These are phyloP conservation scores for Neotoxoptera formosana DNA, from an alignment of 1,140 invertebrate species.

Conservation along the genomic window DNA sequence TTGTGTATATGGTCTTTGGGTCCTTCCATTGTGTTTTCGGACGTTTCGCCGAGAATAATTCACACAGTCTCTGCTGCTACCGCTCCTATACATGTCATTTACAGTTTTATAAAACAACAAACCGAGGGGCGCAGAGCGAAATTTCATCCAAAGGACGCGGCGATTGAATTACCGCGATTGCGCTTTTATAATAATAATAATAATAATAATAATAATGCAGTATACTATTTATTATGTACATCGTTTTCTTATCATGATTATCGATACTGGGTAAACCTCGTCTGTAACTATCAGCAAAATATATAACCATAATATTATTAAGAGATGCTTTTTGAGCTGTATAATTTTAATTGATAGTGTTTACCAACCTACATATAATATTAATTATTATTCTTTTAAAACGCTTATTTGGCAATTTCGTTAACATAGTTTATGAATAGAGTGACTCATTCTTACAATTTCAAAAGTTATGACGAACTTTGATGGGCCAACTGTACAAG, in stretches of 20 bases:
- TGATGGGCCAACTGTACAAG: too few relatives aligned
- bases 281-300: background rate
- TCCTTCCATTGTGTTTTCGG: conserved; percentile 34
- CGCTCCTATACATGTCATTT: conserved; percentile 34
- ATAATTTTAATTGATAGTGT: background rate
- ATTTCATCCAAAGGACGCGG: background rate
- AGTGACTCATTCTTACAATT: background rate
- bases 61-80: conserved; percentile 6
- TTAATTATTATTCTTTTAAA: background rate
- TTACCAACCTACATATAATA: background rate
- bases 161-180: background rate
- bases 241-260: background rate
- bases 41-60: conserved; percentile 46
- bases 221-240: background rate
- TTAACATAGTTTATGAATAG: background rate
- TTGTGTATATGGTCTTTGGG: conserved; percentile 47
- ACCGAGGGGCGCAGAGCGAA: background rate
- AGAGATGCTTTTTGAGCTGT: background rate
- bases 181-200: conserved; percentile 7
- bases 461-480: background rate
- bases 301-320: background rate
- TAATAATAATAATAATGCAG: background rate
- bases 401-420: background rate
- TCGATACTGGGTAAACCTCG: background rate
- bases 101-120: conserved; percentile 48